Percentiles rank a stretch among this genome's conserved stretches.
These are phyloP conservation scores for Drosophila simulans DNA, from an alignment of 1,140 invertebrate genomes.

Conservation along the genomic window DNA sequence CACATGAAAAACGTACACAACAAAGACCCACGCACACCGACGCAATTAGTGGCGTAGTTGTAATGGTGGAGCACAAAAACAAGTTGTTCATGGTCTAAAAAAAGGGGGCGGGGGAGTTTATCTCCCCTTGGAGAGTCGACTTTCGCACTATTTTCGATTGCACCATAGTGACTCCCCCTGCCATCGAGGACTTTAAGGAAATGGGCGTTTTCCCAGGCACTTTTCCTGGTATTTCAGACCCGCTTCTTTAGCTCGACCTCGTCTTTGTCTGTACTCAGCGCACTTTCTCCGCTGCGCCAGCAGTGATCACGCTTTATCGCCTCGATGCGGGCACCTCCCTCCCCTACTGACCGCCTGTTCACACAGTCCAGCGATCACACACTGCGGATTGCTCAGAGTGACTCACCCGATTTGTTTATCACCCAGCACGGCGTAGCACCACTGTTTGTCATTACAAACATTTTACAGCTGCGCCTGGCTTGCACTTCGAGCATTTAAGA, in stretches of 20 bases:
- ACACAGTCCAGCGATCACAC: constrained; percentile 51
- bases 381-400: constrained; percentile 21
- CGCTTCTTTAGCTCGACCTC: constrained; percentile 20
- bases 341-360: background rate
- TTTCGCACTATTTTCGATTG: constrained; percentile 34
- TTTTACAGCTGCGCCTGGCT: constrained; percentile 3
- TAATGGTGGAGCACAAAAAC: constrained; percentile 68
- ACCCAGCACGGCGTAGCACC: constrained; percentile 6
- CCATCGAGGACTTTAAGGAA: constrained; percentile 22
- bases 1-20: constrained; percentile 34
- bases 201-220: constrained; percentile 67
- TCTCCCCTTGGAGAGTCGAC: constrained; percentile 21
- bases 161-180: constrained; percentile 24
- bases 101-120: constrained; percentile 13
- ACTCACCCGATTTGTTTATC: constrained; percentile 61
- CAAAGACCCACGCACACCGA: constrained; percentile 37
- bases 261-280: constrained; percentile 49
- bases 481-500: background rate
- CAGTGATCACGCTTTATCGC: constrained; percentile 57
- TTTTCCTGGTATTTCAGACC: constrained; percentile 9
- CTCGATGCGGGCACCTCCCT: constrained; percentile 50
- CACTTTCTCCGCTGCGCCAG: constrained; percentile 61
- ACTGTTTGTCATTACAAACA: constrained; percentile 8
- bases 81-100: constrained; percentile 55
- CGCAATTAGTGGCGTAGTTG: constrained; percentile 25